A percentile compares a stretch with the other conserved stretches of the same genome.
phyloP scores from a whole-genome alignment of 2,888 invertebrate genomes.

The Lottia gigantea region DNA sequence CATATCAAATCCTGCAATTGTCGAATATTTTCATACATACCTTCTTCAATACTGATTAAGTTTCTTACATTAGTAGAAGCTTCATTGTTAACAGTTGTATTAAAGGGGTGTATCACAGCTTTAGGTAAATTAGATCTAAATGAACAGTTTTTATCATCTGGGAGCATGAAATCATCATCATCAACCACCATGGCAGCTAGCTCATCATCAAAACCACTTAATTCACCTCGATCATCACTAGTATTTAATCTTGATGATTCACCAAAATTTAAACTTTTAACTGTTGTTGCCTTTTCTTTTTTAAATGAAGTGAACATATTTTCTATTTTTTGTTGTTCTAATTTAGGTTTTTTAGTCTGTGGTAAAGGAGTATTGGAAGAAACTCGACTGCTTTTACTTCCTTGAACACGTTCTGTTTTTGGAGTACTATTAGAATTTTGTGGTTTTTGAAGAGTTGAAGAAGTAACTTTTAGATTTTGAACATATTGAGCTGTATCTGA shows the following conservation, averaged over 20 bases:
- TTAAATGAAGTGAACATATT: background rate
- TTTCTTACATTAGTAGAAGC: background rate
- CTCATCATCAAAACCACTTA: conserved; percentile 15
- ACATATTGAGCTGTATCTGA: too few species aligned
- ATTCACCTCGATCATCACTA: background rate
- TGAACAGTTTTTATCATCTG: background rate
- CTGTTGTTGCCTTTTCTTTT: conserved; percentile 6
- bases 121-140: conserved; percentile 9
- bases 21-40: background rate
- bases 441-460: too few species aligned
- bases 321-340: conserved; percentile 5
- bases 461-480: too few species aligned
- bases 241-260: background rate
- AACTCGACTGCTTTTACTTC: background rate
- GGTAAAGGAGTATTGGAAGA: background rate
- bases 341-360: background rate
- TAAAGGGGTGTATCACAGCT: conserved; percentile 21
- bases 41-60: background rate
- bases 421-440: background rate
- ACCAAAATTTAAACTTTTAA: background rate
- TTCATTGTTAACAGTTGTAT: background rate
- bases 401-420: background rate
- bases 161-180: conserved; percentile 17
- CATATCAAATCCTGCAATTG: too few species aligned
- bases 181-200: conserved; percentile 31